Evolutionary conservation across 1,140 invertebrate species (phyloP), one percentile per base, ranked within the genome.

Genomic region (Papilio machaon): DNA sequence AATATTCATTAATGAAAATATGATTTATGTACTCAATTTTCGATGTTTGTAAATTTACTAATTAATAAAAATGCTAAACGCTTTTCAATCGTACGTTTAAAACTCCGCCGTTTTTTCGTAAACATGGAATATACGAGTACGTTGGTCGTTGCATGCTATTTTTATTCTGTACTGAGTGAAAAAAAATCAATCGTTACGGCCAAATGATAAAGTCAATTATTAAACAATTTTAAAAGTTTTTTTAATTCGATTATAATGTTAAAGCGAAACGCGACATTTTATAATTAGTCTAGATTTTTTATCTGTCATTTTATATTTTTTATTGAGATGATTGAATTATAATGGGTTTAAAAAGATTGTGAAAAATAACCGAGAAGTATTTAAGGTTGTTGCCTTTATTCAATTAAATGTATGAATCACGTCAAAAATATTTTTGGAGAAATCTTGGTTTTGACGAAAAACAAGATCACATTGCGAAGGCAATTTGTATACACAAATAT

Each of bases 231-330:
- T 47, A 79, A 47, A 79, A 46, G 38, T 35, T 43, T 79, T 47
- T 58, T 78, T 79, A 79, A 79, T 79, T 67, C 38, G 77, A 46
- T 46, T 79, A 79, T 79, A 79, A 79, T 79, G 77, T 46, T 67
- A 67, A 60, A 79, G 7, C 23, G 30, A 79, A 64, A 79, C 58
- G 77, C 77, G 77, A 58, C 77, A 79, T 79, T 64, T 79, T 47
- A 79, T 79, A 79, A 79, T 79, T 79, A 79, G 58, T 79, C 77
- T 79, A 79, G 54, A 64, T 79, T 79, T 77, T 79, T 79, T 67
- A 79, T 79, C 77, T 79, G 35, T 23, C 58, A 47, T 67, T 79
- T 79, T 79, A 47, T 79, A 79, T 79, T 79, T 79, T 79, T 79
- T 79, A 79, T 79, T 79, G 2, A 23, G 38, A 79, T 79, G 77